phyloP scores from a whole-genome alignment of 2,797 vertebrate genomes.

The Megalops cyprinoides region DNA sequence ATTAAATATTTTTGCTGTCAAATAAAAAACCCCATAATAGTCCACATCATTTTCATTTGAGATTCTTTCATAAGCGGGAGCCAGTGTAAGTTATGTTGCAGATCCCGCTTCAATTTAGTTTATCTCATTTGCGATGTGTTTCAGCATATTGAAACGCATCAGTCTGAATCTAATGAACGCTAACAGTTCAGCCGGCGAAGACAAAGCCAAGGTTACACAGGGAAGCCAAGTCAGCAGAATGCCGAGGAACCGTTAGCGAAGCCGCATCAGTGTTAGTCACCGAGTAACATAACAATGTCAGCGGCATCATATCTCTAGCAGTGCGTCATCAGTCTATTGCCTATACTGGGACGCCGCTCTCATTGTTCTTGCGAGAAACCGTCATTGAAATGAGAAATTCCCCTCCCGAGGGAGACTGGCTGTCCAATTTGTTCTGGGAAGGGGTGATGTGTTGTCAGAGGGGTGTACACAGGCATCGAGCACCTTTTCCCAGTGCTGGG shows the following conservation, averaged over 20 bases:
- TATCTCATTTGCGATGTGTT: background rate
- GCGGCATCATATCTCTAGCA: too few relatives aligned
- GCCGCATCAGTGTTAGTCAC: background rate
- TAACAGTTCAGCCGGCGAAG: background rate
- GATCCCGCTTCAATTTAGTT: background rate
- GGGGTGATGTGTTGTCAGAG: background rate
- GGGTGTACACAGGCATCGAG: background rate
- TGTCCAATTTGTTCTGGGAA: conserved; percentile 6
- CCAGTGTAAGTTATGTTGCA: background rate
- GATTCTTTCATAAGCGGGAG: background rate
- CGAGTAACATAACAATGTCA: background rate
- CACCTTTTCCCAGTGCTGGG: too few relatives aligned
- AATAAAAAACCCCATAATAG: background rate
- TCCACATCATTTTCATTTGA: background rate
- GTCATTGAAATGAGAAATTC: background rate
- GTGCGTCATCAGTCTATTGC: background rate
- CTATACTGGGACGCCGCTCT: background rate
- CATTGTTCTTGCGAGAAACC: background rate
- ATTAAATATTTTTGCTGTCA: background rate
- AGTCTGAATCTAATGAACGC: too few relatives aligned
- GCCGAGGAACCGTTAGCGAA: background rate
- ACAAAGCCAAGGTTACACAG: conserved; percentile 1
- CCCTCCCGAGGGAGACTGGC: background rate
- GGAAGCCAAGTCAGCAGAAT: conserved; percentile 2
- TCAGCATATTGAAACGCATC: background rate